Evolutionary conservation across 1,140 invertebrate species (phyloP), one percentile per base, ranked within the genome.

Genomic region (Vanessa tameamea): DNA sequence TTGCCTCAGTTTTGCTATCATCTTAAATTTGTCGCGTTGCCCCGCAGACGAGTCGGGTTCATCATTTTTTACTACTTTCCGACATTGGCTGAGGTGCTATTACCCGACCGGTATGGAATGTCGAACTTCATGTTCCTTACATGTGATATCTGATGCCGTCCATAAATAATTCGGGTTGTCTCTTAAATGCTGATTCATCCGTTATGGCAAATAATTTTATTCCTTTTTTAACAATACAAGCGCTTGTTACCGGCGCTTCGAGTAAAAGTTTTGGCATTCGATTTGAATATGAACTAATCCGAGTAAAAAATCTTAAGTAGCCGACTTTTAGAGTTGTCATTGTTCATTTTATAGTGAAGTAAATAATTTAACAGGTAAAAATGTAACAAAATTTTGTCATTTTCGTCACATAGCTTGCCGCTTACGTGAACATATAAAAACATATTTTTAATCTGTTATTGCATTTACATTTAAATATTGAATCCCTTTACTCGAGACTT

Each of bases 21-120:
- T 89, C 84, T 90, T 69, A 80, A 90, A 87, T 89, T 85, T 92
- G 88, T 90, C 90, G 88, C 83, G 81, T 90, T 85, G 78, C 82
- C 78, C 63, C 14, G 78, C 81, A 79, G 84, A 87, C 87, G 83
- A 84, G 78, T 78, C 79, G 81, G 83, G 83, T 87, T 80, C 85
- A 89, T 87, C 83, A 79, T 86, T 85, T 83, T 89, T 83, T 87
- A 86, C 87, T 88, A 82, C 78, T 86, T 84, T 84, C 82, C 78
- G 83, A 83, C 84, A 82, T 85, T 72, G 81, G 74, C 67, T 72
- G 74, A 78, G 78, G 59, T 76, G 77, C 75, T 77, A 79, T 79
- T 77, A 79, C 66, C 75, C 78, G 78, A 72, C 75, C 72, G 68
- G 70, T 73, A 57, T 47, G 72, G 80, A 85, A 82, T 80, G 87